Evolutionary conservation across 2,113 vertebrate species (phyloP).

Genomic region (Xiphophorus couchianus): DNA sequence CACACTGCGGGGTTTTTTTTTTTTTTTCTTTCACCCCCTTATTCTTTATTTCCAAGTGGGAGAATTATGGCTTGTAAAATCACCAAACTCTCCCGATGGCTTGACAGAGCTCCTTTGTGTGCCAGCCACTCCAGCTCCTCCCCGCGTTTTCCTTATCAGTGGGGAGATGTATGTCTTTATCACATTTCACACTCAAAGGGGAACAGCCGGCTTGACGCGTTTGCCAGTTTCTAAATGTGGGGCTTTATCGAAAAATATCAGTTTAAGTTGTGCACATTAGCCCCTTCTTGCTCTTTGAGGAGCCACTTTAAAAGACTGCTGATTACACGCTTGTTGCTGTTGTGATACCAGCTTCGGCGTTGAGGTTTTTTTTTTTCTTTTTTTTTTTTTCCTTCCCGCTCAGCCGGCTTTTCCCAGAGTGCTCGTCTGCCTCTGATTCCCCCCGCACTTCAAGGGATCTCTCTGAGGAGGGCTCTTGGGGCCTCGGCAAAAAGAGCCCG

Average conservation of each 20-base stretch:
- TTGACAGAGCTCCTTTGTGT: constrained; percentile 76
- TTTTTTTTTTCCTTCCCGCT: constrained; percentile 3
- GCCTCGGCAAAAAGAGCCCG: constrained; percentile 68
- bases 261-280: constrained; percentile 79
- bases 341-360: constrained; percentile 63
- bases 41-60: constrained; percentile 44
- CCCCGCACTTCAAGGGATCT: constrained; percentile 73
- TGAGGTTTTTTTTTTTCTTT: constrained; percentile 44
- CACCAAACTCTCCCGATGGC: constrained; percentile 70
- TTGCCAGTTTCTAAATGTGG: constrained; percentile 75
- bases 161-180: constrained; percentile 78
- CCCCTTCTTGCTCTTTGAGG: constrained; percentile 69
- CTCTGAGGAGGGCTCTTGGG: constrained; percentile 76
- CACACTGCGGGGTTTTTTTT: constrained; percentile 41
- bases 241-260: constrained; percentile 78
- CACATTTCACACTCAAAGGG: constrained; percentile 76
- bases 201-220: constrained; percentile 71
- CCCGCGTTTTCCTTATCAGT: constrained; percentile 74
- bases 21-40: background rate
- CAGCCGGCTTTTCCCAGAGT: constrained; percentile 69
- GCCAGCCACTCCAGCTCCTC: constrained; percentile 69
- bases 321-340: constrained; percentile 81
- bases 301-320: constrained; percentile 73
- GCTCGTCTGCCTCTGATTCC: constrained; percentile 71
- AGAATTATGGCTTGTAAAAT: constrained; percentile 74